Evolutionary conservation across 2,888 invertebrate species (phyloP), one percentile per base, ranked within the genome.

Genomic region (Phlogophora meticulosa): DNA sequence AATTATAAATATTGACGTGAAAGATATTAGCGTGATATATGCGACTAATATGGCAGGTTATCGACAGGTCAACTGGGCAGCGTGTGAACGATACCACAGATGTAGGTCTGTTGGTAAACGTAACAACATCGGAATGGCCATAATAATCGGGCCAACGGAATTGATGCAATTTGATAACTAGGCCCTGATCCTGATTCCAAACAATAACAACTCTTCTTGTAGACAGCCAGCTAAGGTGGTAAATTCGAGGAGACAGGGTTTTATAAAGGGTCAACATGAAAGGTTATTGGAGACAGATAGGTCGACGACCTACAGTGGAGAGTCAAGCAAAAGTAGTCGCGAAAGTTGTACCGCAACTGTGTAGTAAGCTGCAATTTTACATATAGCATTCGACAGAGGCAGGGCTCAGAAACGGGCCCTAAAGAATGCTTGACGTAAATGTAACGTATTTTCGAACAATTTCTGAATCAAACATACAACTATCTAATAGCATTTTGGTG

Each of bases 31-130:
- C 20, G 42, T 15, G 42, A 46, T 38, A 58, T 38, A 42, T 24
- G 45, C 17, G 40, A 53, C 36, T 73, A 63, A 56, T 78, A 55
- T 36, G 46, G 1, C 34, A 61, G 70, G 72, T 79, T 82, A 80
- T 80, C 82, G 10, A 0, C 0, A 55, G 80, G 75, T 80, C 75
- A 72, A 22, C 32, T 13, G 48, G 59, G 45, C 64, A 59, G 32
- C 51, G 22, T 60, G 49, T 40, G 32, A 42, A 38, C 4, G 82
- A 74, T 81, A 74, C 13, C 2, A 10, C 20, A 24, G 22, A 64
- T 56, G 49, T 64, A 43, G 45, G 59, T 68, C 34, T 68, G 52
- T 53, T 52, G 5, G 53, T 64, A 60, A 64, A 73, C 53, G 15
- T 40, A 42, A 49, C 32, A 43, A 51, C n/a, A 51, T 40, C 20